Evolutionary conservation across 2,888 invertebrate species (phyloP).

Genomic region (Papilio gigon): DNA sequence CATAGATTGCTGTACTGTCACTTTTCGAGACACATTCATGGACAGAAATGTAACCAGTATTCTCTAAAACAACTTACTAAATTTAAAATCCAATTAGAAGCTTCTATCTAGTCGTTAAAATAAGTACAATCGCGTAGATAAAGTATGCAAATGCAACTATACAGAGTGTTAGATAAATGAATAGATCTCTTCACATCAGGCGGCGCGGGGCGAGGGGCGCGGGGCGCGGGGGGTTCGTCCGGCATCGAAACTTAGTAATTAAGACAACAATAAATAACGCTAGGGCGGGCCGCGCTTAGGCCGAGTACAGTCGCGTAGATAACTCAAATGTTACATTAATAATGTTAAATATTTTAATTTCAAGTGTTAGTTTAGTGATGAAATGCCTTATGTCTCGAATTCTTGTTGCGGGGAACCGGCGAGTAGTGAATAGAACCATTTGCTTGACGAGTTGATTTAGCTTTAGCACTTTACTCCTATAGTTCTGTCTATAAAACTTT

Average conservation of each 20-base stretch:
- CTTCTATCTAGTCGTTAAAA: background rate
- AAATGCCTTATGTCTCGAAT: background rate
- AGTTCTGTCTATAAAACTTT: too few species aligned
- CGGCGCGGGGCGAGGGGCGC: slow-evolving; percentile 37
- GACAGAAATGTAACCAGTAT: too few species aligned
- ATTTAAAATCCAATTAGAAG: background rate
- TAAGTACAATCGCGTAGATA: slow-evolving; percentile 19
- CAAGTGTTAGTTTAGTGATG: background rate
- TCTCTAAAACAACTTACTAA: background rate
- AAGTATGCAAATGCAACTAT: slow-evolving; percentile 33
- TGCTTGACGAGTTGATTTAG: too few species aligned
- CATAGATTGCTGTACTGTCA: too few species aligned
- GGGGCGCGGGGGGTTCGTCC: slow-evolving; percentile 46
- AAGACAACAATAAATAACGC: slow-evolving; percentile 66
- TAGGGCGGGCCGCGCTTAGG: slow-evolving; percentile 55
- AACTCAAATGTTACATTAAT: slow-evolving; percentile 7
- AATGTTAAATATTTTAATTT: background rate
- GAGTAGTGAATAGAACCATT: too few species aligned
- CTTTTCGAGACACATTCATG: too few species aligned
- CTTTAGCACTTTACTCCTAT: too few species aligned
- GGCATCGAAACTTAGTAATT: slow-evolving; percentile 67
- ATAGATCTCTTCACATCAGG: slow-evolving; percentile 28
- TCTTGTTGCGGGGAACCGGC: background rate
- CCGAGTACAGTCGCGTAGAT: slow-evolving; percentile 43
- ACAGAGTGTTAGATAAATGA: slow-evolving; percentile 29